A percentile compares a stretch with the other conserved stretches of the same genome.
Conservation (phyloP, 2,888 invertebrate genomes). For the Erebia palarica region DNA sequence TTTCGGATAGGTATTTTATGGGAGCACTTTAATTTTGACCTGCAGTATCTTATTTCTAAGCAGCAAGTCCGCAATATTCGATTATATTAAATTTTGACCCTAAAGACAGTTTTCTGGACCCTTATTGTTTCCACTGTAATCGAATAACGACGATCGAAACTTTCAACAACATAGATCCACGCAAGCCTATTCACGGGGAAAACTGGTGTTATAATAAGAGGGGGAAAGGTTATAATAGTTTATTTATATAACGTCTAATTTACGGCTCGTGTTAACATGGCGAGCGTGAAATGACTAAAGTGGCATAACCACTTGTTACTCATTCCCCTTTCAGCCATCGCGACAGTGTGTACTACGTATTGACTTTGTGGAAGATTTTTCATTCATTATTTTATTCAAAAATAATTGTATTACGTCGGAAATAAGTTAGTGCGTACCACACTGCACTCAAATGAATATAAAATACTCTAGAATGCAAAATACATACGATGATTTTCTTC, state of each 20-base stretch:
- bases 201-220: slow-evolving; percentile 10
- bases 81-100: background rate
- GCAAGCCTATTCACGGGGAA: slow-evolving; percentile 1
- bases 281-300: slow-evolving; percentile 29
- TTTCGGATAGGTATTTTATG: too few relatives aligned
- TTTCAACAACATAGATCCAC: background rate
- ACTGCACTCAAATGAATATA: too few relatives aligned
- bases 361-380: slow-evolving; percentile 3
- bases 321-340: slow-evolving; percentile 23
- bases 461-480: too few relatives aligned
- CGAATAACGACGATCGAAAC: background rate
- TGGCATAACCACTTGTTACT: slow-evolving; percentile 30
- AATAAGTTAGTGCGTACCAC: too few relatives aligned
- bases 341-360: background rate
- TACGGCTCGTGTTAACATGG: slow-evolving; percentile 25
- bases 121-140: slow-evolving; percentile 1
- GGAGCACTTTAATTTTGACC: too few relatives aligned
- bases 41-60: too few relatives aligned
- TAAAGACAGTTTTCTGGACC: background rate
- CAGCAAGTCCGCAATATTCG: too few relatives aligned
- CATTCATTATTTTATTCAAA: background rate
- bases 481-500: too few relatives aligned
- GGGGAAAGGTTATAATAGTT: slow-evolving; percentile 21
- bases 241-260: slow-evolving; percentile 28
- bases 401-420: too few relatives aligned